Evolutionary conservation across 2,113 vertebrate genomes (phyloP).

Genomic region (Hippocampus guttulatus): DNA sequence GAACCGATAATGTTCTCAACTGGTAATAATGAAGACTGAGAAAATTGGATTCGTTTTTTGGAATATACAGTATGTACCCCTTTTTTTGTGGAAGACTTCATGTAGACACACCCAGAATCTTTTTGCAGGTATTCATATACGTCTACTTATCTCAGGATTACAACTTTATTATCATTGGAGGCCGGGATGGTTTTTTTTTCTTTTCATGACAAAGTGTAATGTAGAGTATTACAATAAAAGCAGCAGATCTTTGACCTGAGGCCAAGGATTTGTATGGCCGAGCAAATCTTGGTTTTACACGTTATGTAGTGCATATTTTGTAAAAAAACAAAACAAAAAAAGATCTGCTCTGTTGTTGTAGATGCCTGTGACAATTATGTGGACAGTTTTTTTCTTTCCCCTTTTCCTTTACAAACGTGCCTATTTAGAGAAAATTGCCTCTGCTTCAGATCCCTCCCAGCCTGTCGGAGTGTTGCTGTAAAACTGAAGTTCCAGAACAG

Average conservation of each 20-base stretch:
- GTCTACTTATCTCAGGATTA: neutral
- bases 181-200: neutral
- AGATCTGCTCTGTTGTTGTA: neutral
- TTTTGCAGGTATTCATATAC: no score
- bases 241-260: neutral
- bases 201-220: neutral
- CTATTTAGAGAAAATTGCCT: slow-evolving; percentile 20
- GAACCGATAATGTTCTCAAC: no score
- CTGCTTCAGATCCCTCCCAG: slow-evolving; percentile 6
- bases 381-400: slow-evolving; percentile 13
- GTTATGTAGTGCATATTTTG: neutral
- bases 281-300: neutral
- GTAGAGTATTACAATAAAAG: neutral
- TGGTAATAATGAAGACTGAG: no score
- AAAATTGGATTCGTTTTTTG: no score
- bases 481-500: slow-evolving; percentile 13
- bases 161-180: neutral
- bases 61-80: no score
- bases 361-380: neutral
- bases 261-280: neutral
- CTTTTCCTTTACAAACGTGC: slow-evolving; percentile 17
- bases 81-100: no score
- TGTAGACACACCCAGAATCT: no score
- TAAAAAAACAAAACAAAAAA: no score
- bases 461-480: slow-evolving; percentile 29